Percentiles rank a stretch among this genome's conserved stretches.
Evolutionary conservation across 2,888 invertebrate genomes (phyloP).

Genomic region (Microctonus aethiopoides): DNA sequence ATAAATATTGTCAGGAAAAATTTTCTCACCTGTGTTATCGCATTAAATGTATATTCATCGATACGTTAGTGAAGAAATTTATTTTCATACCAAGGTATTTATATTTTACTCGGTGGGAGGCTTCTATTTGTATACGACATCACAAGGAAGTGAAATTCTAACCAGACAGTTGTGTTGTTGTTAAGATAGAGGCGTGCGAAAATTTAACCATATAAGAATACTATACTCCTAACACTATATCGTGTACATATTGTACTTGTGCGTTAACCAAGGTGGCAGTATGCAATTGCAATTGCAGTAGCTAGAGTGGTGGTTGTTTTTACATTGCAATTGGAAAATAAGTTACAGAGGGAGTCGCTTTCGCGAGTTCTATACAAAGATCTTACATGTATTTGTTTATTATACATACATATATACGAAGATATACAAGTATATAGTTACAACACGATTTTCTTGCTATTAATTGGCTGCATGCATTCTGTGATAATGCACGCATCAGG

Average conservation of each 20-base stretch:
- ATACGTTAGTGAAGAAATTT: conserved; percentile 9
- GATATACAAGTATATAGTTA: not conserved
- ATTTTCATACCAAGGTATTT: conserved; percentile 34
- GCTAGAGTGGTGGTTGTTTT: conserved; percentile 22
- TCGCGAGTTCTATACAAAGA: conserved; percentile 1
- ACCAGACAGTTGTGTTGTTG: conserved; percentile 43
- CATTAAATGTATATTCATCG: not conserved
- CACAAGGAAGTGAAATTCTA: conserved; percentile 53
- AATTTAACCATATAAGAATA: conserved; percentile 35
- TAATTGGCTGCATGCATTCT: conserved; percentile 29
- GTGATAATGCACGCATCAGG: conserved; percentile 26
- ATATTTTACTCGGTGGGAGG: conserved; percentile 38
- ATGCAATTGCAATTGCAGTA: not conserved
- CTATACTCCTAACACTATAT: not conserved
- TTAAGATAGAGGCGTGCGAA: conserved; percentile 51
- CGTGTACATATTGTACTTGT: conserved; percentile 25
- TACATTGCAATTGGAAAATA: conserved; percentile 23
- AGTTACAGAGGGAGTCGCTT: conserved; percentile 24
- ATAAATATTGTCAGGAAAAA: conserved; percentile 13
- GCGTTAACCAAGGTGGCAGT: not conserved
- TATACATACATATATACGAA: conserved; percentile 17
- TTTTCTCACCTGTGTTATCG: not conserved
- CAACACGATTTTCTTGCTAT: conserved; percentile 27
- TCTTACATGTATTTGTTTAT: too few species aligned
- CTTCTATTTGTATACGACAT: conserved; percentile 51